Percentiles rank a stretch among this genome's conserved stretches.
Conservation (phyloP, 2,797 vertebrate species). For the Holocentrus rufus region DNA sequence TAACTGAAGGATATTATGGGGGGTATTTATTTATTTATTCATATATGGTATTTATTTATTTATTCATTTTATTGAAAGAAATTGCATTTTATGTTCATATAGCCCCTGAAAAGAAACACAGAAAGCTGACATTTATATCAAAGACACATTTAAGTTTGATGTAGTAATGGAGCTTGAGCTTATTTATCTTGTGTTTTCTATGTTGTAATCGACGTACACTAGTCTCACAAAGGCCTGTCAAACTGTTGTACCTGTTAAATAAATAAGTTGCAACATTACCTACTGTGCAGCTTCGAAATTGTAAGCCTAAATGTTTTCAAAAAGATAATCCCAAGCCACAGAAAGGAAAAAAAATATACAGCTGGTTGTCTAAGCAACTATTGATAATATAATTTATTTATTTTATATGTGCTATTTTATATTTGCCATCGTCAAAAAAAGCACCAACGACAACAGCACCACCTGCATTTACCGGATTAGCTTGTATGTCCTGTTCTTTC, state of each 20-base stretch:
- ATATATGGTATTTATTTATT: slow-evolving; percentile 68
- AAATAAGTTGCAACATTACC: slow-evolving; percentile 63
- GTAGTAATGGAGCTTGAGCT: slow-evolving; percentile 72
- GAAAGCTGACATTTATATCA: slow-evolving; percentile 68
- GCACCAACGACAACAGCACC: slow-evolving; percentile 35
- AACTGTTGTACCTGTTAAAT: slow-evolving; percentile 69
- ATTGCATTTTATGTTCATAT: slow-evolving; percentile 63
- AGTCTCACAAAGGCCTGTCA: slow-evolving; percentile 74
- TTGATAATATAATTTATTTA: not conserved
- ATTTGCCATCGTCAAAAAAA: slow-evolving; percentile 13
- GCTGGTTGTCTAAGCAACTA: slow-evolving; percentile 61
- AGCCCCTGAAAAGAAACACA: slow-evolving; percentile 62
- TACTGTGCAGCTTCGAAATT: slow-evolving; percentile 69
- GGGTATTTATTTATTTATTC: slow-evolving; percentile 72
- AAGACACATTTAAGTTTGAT: slow-evolving; percentile 67
- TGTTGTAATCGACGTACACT: slow-evolving; percentile 77
- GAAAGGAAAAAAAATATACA: slow-evolving; percentile 29
- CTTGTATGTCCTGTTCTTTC: slow-evolving; percentile 47
- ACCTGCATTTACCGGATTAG: slow-evolving; percentile 37
- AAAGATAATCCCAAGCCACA: slow-evolving; percentile 73
- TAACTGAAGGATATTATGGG: slow-evolving; percentile 63
- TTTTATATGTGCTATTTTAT: not conserved
- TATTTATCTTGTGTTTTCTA: slow-evolving; percentile 80
- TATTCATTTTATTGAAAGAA: slow-evolving; percentile 55
- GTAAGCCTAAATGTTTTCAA: slow-evolving; percentile 57